Base-by-base conservation (phyloP, 2,888 invertebrate species). In the Toxonevra muliebris region DNA sequence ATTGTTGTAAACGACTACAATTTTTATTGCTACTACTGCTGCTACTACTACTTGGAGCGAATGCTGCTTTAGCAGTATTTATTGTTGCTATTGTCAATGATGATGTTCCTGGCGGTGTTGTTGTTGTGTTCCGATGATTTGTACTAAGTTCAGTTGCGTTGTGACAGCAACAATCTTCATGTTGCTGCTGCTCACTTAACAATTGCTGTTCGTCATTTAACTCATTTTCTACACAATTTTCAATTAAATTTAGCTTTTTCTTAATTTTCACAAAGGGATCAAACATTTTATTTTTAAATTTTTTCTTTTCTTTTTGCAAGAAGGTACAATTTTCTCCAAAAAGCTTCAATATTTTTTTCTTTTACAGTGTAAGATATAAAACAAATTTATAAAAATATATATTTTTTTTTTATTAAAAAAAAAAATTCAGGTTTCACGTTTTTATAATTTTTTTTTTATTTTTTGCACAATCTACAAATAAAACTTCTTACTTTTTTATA, bases 181-280 rank as follows among this genome's bases (percentile, higher is more conserved):
- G 74, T 68, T 67, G 66, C 70, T 66, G 76, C 61, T 65, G 65
- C 53, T 60, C 70, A 11, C n/a, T 65, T 42, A 48, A 68, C 53
- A 58, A 68, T 40, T 70, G 71, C 57, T 71, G 73, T 60, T 69
- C 30, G 2, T 30, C 30, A 30, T 30, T 30, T 30, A 48, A 48
- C 13, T 48, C 61, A 61, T 48, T 66, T 17, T 66, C 66, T 61
- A 66, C 30, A 30, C 30, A 30, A 30, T 13, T 68, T 78, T 80
- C 77, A 70, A 77, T 75, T 68, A 77, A 71, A 70, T 74, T 80
- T 71, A 76, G 78, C 79, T 84, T 84, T 83, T 84, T 84, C 77
- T 84, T 85, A 10, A 83, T 84, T 80, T 84, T 84, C 78, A 84
- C 84, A 82, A 81, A 83, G 71, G 85, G 83, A 79, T 85, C 84